Conservation (phyloP, 2,888 invertebrate genomes). For the Lordiphosa fenestrarum region DNA sequence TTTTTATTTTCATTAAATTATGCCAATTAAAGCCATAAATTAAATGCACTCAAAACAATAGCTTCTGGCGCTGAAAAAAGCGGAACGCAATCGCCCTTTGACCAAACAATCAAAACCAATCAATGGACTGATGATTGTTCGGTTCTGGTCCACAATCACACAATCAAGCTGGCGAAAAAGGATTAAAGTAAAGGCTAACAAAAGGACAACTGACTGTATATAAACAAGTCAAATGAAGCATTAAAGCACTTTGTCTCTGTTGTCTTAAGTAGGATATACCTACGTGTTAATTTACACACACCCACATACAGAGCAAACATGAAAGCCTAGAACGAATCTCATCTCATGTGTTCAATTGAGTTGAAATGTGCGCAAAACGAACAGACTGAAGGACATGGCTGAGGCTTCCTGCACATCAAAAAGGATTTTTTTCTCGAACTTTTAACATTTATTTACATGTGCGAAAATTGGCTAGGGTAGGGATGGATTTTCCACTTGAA, state of each 20-base stretch:
- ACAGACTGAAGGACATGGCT: conserved; percentile 48
- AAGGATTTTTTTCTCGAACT: conserved; percentile 50
- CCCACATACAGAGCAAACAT: conserved; percentile 43
- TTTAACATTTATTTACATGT: conserved; percentile 73
- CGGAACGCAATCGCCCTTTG: conserved; percentile 9
- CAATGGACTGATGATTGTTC: conserved; percentile 56
- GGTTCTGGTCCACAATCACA: conserved; percentile 44
- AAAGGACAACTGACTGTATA: conserved; percentile 66
- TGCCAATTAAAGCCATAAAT: conserved; percentile 65
- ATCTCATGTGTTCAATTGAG: conserved; percentile 61
- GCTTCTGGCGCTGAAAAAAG: background rate
- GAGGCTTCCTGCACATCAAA: conserved; percentile 67
- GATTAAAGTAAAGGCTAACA: conserved; percentile 77
- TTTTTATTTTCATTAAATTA: conserved; percentile 55
- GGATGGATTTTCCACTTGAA: conserved; percentile 72
- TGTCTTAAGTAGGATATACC: conserved; percentile 52
- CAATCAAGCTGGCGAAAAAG: conserved; percentile 64
- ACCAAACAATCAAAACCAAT: conserved; percentile 66
- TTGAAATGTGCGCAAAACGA: conserved; percentile 49
- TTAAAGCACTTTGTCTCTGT: conserved; percentile 73
- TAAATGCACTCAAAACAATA: conserved; percentile 46
- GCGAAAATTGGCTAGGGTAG: conserved; percentile 61
- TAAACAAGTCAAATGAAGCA: conserved; percentile 78
- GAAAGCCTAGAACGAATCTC: conserved; percentile 48
- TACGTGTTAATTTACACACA: conserved; percentile 19